These are phyloP conservation scores for Propsilocerus akamusi DNA, from an alignment of 1,140 invertebrate genomes.

Conservation along the genomic window DNA sequence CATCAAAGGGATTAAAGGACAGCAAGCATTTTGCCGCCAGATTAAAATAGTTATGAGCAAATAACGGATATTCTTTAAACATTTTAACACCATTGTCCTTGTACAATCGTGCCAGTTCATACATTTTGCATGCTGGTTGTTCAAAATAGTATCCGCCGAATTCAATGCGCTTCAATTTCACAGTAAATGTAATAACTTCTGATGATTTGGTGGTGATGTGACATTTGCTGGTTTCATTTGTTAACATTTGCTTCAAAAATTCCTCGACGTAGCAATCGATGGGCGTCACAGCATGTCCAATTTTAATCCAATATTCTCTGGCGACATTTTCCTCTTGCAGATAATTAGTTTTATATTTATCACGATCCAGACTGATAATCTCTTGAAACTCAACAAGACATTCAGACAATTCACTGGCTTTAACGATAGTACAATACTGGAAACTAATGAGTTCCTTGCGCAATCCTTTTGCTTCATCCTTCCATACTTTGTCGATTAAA, in stretches of 20 bases:
- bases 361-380: neutral
- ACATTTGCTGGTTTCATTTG: slow-evolving; percentile 16
- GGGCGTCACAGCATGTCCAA: slow-evolving; percentile 15
- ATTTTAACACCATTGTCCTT: slow-evolving; percentile 20
- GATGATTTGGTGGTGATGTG: slow-evolving; percentile 14
- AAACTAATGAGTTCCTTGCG: neutral
- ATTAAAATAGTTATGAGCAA: slow-evolving; percentile 20
- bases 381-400: neutral
- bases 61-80: slow-evolving; percentile 19
- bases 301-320: slow-evolving; percentile 9
- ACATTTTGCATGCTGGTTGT: slow-evolving; percentile 12
- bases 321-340: neutral
- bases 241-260: slow-evolving; percentile 18
- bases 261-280: slow-evolving; percentile 20
- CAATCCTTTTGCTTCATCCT: neutral
- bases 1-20: slow-evolving; percentile 19
- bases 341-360: neutral
- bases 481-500: neutral
- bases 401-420: neutral
- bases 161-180: slow-evolving; percentile 13
- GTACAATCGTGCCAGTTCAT: slow-evolving; percentile 13
- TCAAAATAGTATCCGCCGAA: slow-evolving; percentile 14
- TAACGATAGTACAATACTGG: neutral
- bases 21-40: slow-evolving; percentile 19
- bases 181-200: slow-evolving; percentile 11